Evolutionary conservation across 2,888 invertebrate genomes (phyloP).

Genomic region (Xestia sexstrigata): DNA sequence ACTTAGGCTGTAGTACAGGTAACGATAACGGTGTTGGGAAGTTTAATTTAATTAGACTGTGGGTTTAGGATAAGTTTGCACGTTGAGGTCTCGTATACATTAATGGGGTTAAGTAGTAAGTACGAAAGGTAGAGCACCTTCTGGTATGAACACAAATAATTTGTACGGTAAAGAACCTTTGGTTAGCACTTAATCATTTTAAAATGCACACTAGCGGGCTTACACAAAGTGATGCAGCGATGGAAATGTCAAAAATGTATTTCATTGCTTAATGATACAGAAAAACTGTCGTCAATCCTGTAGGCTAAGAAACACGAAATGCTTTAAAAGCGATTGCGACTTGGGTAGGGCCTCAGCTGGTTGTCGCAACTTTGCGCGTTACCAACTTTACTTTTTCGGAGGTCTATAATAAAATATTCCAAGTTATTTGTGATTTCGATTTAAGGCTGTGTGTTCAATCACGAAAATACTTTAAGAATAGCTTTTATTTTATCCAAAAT

Average conservation of each 20-base stretch:
- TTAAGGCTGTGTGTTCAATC: background rate
- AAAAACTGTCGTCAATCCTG: background rate
- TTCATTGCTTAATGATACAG: background rate
- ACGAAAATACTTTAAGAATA: background rate
- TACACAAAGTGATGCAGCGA: background rate
- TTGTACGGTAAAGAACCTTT: background rate
- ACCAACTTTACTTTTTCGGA: background rate
- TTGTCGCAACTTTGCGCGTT: background rate
- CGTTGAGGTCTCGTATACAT: slow-evolving; percentile 10
- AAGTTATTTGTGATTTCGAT: background rate
- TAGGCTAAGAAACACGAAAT: background rate
- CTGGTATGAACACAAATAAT: background rate
- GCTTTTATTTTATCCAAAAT: background rate
- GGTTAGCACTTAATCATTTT: background rate
- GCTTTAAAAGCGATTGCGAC: background rate
- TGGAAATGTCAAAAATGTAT: background rate
- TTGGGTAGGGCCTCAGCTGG: background rate
- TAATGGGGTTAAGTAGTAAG: background rate
- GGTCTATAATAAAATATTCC: background rate
- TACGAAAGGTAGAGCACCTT: background rate
- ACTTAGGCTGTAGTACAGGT: slow-evolving; percentile 40
- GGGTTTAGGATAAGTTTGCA: slow-evolving; percentile 28
- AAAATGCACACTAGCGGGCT: background rate
- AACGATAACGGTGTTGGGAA: slow-evolving; percentile 30
- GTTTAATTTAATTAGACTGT: slow-evolving; percentile 51